Base-by-base conservation (phyloP, 2,797 vertebrate species). In the Liasis olivaceus region DNA sequence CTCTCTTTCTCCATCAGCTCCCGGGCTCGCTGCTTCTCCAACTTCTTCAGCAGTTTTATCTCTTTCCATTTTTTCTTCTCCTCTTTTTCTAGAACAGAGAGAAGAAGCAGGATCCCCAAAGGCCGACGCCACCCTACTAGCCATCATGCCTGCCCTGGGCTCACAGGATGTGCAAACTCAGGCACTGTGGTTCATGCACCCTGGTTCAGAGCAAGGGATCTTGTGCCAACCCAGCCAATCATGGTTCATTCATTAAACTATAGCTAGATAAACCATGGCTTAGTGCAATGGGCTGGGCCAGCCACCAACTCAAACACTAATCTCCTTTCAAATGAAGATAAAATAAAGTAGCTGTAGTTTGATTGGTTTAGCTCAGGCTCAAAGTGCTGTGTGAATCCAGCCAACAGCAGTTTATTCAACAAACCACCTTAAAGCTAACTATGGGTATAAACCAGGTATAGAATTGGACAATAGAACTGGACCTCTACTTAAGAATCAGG, bases 21-120 rank as follows among this genome's bases (percentile, higher is more conserved):
- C 77, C 95, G 96, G 42, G 87, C 20, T 47, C 95, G 98, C 95
- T 98, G 97, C 90, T 98, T 98, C 0, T 99, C 99, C 92, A 99
- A 93, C 90, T 98, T 98, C 95, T 98, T 98, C 87, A 98, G 95
- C 2, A 99, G 90, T 92, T 98, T 99, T 2, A 97, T 88, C 47
- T 99, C 98, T 93, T 98, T 99, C 96, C 98, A 98, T 95, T 98
- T 97, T 93, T 98, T 99, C 89, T 97, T 97, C 91, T 98, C 95
- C 2, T 98, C 98, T 90, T 99, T 99, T 95, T 98, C 99, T 99
- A 95, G 60, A 72, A 36, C 1, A 26, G 20, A 95, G 89, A 93
- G 85, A 6, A 1, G 0, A 63, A 9, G 31, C 12, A 15, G 17
- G 31, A 88, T 4, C 17, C 36, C 63, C 22, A 11, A 24, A 66